These are phyloP conservation scores for Phyllotis vaccarum DNA, from an alignment of 2,797 vertebrate species.

Conservation along the genomic window DNA sequence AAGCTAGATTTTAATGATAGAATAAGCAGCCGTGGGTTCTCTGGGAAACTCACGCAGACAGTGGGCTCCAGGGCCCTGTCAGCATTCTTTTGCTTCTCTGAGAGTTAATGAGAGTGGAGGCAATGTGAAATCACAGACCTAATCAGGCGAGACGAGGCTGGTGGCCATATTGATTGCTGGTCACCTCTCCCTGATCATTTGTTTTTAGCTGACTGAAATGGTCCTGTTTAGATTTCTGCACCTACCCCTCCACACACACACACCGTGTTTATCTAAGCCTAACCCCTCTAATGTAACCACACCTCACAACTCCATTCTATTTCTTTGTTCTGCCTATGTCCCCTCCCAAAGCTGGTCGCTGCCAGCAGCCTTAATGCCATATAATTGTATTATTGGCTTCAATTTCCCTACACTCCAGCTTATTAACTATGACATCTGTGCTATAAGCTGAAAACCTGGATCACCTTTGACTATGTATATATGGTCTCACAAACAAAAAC, in stretches of 20 bases:
- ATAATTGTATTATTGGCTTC: background rate
- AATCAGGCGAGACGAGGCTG: background rate
- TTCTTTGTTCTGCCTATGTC: background rate
- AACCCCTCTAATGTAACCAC: background rate
- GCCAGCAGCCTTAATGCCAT: background rate
- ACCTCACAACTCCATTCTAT: background rate
- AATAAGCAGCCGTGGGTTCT: background rate
- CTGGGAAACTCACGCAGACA: constrained; percentile 5
- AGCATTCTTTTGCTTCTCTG: background rate
- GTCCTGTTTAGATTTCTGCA: background rate
- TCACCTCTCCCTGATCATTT: background rate
- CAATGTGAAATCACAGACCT: background rate
- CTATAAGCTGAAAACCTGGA: background rate
- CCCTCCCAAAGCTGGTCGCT: background rate
- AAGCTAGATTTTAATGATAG: background rate
- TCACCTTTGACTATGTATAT: background rate
- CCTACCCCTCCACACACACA: background rate
- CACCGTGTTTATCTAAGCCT: background rate
- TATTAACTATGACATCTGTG: background rate
- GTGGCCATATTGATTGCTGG: background rate
- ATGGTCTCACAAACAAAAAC: background rate
- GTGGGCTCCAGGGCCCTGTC: background rate
- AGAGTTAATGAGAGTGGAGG: background rate
- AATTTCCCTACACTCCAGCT: background rate
- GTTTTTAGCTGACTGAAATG: background rate